Conservation (phyloP, 2,113 vertebrate species). For the Echinops telfairi region DNA sequence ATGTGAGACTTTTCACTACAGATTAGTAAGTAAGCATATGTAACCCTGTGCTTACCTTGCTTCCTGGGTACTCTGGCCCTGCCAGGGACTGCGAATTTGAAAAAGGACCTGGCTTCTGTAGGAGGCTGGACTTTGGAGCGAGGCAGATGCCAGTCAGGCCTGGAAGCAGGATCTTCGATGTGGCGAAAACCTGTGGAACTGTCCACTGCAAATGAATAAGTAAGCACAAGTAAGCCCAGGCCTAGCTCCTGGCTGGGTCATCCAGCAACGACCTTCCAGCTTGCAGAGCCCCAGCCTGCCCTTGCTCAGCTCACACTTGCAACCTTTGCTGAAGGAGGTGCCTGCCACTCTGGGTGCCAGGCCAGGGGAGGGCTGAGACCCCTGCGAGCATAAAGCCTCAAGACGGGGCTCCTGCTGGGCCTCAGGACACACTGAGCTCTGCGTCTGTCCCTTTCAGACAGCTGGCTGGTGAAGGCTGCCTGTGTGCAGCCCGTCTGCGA, state of each 20-base stretch:
- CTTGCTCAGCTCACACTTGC: neutral
- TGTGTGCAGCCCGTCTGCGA: accelerated
- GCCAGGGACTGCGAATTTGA: no score
- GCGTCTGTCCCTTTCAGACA: neutral
- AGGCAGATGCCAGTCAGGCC: no score
- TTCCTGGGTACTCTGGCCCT: no score
- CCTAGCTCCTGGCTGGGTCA: neutral
- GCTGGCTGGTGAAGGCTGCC: no score
- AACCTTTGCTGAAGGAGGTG: neutral
- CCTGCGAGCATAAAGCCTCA: neutral
- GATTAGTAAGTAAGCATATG: no score
- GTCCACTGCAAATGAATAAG: neutral
- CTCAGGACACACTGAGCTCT: neutral
- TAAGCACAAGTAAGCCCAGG: no score
- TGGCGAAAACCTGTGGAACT: neutral
- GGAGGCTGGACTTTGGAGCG: no score
- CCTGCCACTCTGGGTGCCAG: neutral
- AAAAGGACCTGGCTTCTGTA: no score
- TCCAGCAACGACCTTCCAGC: neutral
- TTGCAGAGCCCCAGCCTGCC: neutral
- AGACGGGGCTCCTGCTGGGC: neutral
- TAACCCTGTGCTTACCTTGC: no score
- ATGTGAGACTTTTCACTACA: no score
- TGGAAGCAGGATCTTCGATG: no score
- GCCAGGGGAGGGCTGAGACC: neutral